Percentiles rank a stretch among this genome's conserved stretches.
Conservation (phyloP, 2,113 vertebrate species). For the Carassius carassius region DNA sequence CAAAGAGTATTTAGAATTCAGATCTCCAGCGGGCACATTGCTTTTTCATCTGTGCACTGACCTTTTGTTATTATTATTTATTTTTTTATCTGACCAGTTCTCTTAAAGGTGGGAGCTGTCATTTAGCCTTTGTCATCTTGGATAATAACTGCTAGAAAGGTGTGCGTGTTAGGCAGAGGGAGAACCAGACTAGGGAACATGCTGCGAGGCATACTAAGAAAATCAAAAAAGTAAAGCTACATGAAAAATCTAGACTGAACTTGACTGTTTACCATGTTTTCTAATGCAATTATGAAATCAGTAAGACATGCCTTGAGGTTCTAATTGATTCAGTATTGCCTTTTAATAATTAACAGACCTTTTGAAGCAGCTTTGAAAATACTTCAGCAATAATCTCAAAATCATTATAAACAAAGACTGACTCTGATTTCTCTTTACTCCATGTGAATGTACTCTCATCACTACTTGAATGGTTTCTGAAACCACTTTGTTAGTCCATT, state of each 20-base stretch:
- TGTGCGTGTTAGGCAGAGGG: constrained; percentile 9
- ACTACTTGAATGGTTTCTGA: no score
- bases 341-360: background rate
- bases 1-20: constrained; percentile 49
- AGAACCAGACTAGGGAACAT: background rate
- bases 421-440: background rate
- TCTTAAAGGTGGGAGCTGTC: constrained; percentile 56
- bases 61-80: constrained; percentile 54
- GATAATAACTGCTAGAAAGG: constrained; percentile 43
- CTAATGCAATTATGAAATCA: background rate
- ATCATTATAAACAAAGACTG: background rate
- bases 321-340: background rate
- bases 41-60: constrained; percentile 56
- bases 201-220: background rate
- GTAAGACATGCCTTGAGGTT: background rate
- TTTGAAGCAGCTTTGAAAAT: background rate
- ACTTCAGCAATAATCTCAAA: background rate
- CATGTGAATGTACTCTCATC: background rate
- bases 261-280: background rate
- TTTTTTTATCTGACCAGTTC: constrained; percentile 44
- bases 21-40: constrained; percentile 35
- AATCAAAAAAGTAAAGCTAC: background rate
- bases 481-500: background rate
- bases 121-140: constrained; percentile 47
- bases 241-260: background rate